Percentiles rank a stretch among this genome's conserved stretches.
Conservation (phyloP, 2,888 invertebrate genomes). For the Tinea trinotella region DNA sequence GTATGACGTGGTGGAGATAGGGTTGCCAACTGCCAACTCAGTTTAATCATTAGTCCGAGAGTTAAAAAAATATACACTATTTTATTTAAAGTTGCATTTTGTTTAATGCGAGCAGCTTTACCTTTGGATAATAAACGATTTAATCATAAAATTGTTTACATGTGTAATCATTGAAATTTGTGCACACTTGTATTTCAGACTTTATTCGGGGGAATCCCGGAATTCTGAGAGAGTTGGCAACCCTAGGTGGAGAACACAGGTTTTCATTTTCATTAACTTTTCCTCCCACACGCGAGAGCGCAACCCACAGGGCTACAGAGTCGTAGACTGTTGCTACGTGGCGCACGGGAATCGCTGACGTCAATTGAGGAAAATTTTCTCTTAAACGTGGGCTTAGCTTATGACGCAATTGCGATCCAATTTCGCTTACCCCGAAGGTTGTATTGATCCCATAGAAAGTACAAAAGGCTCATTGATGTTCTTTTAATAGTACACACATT, state of each 20-base stretch:
- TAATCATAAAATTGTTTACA: too few species aligned
- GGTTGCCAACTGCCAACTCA: too few species aligned
- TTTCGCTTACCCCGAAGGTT: not conserved
- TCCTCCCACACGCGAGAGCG: conserved; percentile 5
- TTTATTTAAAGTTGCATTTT: too few species aligned
- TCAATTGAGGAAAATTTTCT: conserved; percentile 12
- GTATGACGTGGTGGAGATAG: conserved; percentile 1
- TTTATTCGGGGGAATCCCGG: too few species aligned
- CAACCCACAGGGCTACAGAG: not conserved
- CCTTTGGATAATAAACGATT: too few species aligned
- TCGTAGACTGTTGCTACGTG: conserved; percentile 10
- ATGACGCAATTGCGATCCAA: conserved; percentile 8
- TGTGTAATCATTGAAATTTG: too few species aligned
- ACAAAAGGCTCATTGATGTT: not conserved
- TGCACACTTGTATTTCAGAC: too few species aligned
- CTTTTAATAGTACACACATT: not conserved
- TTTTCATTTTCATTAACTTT: conserved; percentile 16
- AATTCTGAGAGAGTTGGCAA: too few species aligned
- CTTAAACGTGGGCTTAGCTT: conserved; percentile 5
- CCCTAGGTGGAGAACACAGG: too few species aligned
- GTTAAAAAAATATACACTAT: too few species aligned
- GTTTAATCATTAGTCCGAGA: too few species aligned
- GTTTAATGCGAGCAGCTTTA: too few species aligned
- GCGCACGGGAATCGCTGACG: conserved; percentile 9
- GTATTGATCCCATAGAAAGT: conserved; percentile 5